Base-by-base conservation (phyloP, 2,113 vertebrate genomes). In the Lophura nycthemera region DNA sequence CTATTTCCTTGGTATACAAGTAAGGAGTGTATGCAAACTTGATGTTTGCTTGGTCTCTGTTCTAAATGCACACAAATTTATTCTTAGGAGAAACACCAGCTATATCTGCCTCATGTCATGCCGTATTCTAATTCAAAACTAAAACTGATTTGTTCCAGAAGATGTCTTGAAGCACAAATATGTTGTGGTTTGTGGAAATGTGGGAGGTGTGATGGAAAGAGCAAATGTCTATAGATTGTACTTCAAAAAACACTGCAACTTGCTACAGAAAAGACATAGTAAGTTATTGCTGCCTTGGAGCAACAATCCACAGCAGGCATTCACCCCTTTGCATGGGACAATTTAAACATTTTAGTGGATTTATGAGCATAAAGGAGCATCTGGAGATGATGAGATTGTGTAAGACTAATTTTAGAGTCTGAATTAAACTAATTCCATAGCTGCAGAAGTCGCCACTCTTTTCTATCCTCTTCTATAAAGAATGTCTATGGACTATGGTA, bases 361-460 rank as follows among this genome's bases (percentile, higher is more conserved):
- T 95, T 94, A 88, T 95, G 79, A 90, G 72, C 70, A 71, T 90
- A 86, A 95, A 90, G 69, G 80, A 95, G 86, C 93, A 96, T 96
- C 93, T 96, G 96, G 95, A 95, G 93, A 96, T 96, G 89, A 89
- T 96, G 92, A 95, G 92, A 96, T 96, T 96, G 95, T 93, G 83
- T 88, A 96, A 96, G 83, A 93, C 88, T 96, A 93, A 96, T 94
- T 96, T 94, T 94, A 90, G 88, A 84, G 86, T 60, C 61, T 86
- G 83, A 93, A 93, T 90, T 88, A 88, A 94, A 88, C 73, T 81
- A 86, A 72, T 70, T 93, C 61, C 52, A 36, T 90, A 52, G 80
- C 73, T 95, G 66, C 64, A 96, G 52, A 78, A 90, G 52, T 72
- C 80, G 29, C 54, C 83, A 75, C 48, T 82, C 59, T 89, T 50